phyloP scores from a whole-genome alignment of 2,797 vertebrate species.

The Pristis pectinata region DNA sequence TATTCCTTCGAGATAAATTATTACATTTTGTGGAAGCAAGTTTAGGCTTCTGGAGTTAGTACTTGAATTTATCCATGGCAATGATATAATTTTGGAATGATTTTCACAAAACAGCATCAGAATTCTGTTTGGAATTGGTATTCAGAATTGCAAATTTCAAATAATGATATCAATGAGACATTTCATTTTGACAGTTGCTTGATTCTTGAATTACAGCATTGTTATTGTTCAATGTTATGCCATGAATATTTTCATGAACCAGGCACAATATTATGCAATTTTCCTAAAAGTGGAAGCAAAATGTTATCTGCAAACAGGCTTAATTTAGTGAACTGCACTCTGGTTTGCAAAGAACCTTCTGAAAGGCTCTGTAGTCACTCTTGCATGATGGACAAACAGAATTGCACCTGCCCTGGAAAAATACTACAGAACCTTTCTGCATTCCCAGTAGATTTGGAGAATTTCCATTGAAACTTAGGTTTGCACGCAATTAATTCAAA shows the following conservation, averaged over 20 bases:
- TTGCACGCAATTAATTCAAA: not conserved
- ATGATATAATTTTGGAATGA: not conserved
- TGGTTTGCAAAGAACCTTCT: too few species aligned
- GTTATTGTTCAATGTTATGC: not conserved
- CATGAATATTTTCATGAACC: not conserved
- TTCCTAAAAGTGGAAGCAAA: too few species aligned
- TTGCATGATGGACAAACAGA: not conserved
- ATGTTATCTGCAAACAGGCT: not conserved
- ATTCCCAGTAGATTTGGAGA: not conserved
- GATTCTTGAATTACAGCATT: not conserved
- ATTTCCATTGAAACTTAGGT: not conserved
- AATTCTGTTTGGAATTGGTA: not conserved
- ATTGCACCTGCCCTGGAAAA: conserved; percentile 23
- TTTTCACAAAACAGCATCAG: not conserved
- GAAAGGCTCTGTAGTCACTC: not conserved
- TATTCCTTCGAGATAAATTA: too few species aligned
- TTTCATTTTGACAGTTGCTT: not conserved
- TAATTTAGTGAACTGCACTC: not conserved
- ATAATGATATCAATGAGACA: not conserved
- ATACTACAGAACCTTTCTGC: not conserved
- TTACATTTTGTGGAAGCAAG: too few species aligned
- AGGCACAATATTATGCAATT: not conserved
- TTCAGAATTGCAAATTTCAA: not conserved
- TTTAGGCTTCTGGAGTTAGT: too few species aligned
- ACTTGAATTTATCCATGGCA: not conserved